These are phyloP conservation scores for Sebastes umbrosus DNA, from an alignment of 2,797 vertebrate species.

Conservation along the genomic window DNA sequence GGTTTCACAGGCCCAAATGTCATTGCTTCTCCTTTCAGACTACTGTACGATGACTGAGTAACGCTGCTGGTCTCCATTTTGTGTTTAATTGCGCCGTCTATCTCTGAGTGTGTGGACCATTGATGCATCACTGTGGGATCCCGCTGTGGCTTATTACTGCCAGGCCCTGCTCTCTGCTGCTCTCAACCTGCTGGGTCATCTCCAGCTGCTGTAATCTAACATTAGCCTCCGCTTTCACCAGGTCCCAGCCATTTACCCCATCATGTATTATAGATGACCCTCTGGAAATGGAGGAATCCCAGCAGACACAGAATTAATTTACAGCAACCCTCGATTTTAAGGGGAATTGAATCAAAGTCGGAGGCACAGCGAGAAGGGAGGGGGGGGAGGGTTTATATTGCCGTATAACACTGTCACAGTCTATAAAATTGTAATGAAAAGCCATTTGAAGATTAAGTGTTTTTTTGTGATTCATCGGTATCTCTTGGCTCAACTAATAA, in stretches of 20 bases:
- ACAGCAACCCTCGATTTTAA: slow-evolving; percentile 62
- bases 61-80: slow-evolving; percentile 46
- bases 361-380: slow-evolving; percentile 18
- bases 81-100: slow-evolving; percentile 68
- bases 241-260: slow-evolving; percentile 73
- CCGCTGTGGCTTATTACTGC: slow-evolving; percentile 77
- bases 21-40: slow-evolving; percentile 11
- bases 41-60: slow-evolving; percentile 24
- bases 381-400: slow-evolving; percentile 27
- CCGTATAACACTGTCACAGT: slow-evolving; percentile 72
- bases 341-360: slow-evolving; percentile 73
- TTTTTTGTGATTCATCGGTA: slow-evolving; percentile 71
- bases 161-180: slow-evolving; percentile 49
- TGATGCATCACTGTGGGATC: slow-evolving; percentile 65
- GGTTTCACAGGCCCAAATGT: slow-evolving; percentile 18
- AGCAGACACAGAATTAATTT: slow-evolving; percentile 73
- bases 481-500: slow-evolving; percentile 74
- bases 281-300: slow-evolving; percentile 71
- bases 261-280: slow-evolving; percentile 76
- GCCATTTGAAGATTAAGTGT: slow-evolving; percentile 72
- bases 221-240: slow-evolving; percentile 63
- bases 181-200: slow-evolving; percentile 71
- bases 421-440: slow-evolving; percentile 78
- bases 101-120: slow-evolving; percentile 47
- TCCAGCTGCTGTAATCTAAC: slow-evolving; percentile 74